Conservation (phyloP, 2,113 vertebrate species). For the Penelope pileata region DNA sequence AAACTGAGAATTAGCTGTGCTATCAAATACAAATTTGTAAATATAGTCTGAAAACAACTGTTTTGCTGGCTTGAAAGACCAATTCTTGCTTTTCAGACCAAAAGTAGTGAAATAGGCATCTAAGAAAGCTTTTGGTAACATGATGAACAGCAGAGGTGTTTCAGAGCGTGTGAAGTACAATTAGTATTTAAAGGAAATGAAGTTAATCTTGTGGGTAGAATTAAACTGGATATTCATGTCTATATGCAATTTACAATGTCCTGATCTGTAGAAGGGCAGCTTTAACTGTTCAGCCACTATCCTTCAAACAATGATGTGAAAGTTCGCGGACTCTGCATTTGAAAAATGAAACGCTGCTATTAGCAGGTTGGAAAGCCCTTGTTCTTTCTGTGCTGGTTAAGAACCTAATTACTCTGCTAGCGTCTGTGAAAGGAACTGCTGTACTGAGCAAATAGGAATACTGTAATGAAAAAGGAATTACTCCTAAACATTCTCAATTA, state of each 20-base stretch:
- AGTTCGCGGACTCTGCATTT: not conserved
- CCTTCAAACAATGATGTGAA: not conserved
- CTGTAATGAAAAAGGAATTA: not conserved
- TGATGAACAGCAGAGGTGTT: not conserved
- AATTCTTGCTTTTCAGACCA: not conserved
- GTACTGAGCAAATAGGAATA: not conserved
- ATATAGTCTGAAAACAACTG: not conserved
- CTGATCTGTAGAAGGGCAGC: not conserved
- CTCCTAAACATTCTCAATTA: not conserved
- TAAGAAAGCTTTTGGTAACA: not conserved
- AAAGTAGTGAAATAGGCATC: not conserved
- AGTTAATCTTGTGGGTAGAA: not conserved
- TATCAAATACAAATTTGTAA: not conserved
- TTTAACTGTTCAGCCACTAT: not conserved
- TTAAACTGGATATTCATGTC: not conserved
- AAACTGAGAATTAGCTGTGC: not conserved
- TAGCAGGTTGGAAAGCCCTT: not conserved
- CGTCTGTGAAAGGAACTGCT: not conserved
- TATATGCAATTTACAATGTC: accelerated
- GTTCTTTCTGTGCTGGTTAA: not conserved
- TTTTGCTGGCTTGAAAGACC: not conserved
- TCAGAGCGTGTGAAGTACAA: not conserved
- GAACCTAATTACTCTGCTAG: not conserved
- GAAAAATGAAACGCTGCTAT: not conserved
- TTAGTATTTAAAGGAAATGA: not conserved